A percentile compares a stretch with the other conserved stretches of the same genome.
phyloP scores from a whole-genome alignment of 2,888 invertebrate genomes.

The Tetanocera ferruginea region DNA sequence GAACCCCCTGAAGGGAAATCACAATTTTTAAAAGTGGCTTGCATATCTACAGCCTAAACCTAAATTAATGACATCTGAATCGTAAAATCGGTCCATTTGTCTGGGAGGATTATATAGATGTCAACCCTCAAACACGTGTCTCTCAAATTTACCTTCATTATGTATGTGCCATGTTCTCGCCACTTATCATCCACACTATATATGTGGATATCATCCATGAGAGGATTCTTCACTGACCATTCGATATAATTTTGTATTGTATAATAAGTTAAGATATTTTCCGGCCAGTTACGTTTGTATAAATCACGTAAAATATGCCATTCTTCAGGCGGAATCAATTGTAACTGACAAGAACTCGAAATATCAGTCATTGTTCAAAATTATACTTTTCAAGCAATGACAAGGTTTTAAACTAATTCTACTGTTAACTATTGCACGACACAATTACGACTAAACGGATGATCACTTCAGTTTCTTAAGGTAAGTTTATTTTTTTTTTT shows the following conservation, averaged over 20 bases:
- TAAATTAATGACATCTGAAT: too few relatives aligned
- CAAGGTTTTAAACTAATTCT: neutral
- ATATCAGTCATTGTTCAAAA: neutral
- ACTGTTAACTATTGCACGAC: too few relatives aligned
- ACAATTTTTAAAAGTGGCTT: too few relatives aligned
- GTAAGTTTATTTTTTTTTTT: too few relatives aligned
- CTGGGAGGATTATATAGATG: neutral
- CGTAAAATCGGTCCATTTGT: neutral
- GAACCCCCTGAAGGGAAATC: too few relatives aligned
- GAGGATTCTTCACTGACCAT: conserved; percentile 50
- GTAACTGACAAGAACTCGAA: neutral
- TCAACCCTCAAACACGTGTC: neutral
- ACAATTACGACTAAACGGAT: too few relatives aligned
- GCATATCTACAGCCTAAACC: too few relatives aligned
- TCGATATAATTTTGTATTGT: conserved; percentile 55
- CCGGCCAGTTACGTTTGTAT: conserved; percentile 53
- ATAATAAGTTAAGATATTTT: conserved; percentile 53
- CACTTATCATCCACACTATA: conserved; percentile 52
- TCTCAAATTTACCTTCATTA: conserved; percentile 20
- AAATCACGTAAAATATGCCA: conserved; percentile 53
- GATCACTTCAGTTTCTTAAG: too few relatives aligned
- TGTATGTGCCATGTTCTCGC: conserved; percentile 38
- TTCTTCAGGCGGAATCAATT: conserved; percentile 44
- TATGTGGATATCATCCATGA: conserved; percentile 51
- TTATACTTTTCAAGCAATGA: neutral